Base-by-base conservation (phyloP, 2,797 vertebrate genomes). In the Garrulus glandarius region DNA sequence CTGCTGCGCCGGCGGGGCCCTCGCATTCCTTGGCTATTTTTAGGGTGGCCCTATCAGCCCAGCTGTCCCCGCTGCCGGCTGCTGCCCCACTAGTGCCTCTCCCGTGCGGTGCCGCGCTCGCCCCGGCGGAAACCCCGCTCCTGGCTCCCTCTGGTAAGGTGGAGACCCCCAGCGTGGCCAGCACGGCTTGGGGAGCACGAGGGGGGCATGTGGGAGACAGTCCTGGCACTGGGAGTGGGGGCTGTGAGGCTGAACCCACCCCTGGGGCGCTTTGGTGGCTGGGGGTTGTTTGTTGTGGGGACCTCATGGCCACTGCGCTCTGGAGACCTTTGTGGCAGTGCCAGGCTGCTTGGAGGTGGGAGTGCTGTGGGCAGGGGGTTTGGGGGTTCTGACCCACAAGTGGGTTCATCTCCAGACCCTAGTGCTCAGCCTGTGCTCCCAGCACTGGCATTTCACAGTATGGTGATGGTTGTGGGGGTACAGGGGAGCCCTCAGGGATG, bases 21-120 rank as follows among this genome's bases (percentile, higher is more conserved):
- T 97, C 80, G 84, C 98, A 98, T 98, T 98, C 97, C 95, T 97
- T 6, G 60, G 97, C 98, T 99, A 99, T 99, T 99, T 99, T 99
- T 99, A 99, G 98, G 97, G 94, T 80, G 90, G 69, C 96, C 92
- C 36, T 98, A 98, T 99, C 98, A 96, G 97, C 97, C 98, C 99
- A 99, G 99, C 99, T 99, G 99, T 99, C 98, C 93, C 97, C 65
- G 63, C 96, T 46, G 95, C 92, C 91, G 89, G 63, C 93, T 81
- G 96, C 96, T 47, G 36, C 91, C 92, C 86, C 60, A 13, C 6
- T 5, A 11, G 63, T 59, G 92, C 95, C 87, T 95, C 90, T 94
- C 59, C 82, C 30, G 65, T 20, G 15, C 44, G 13, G 80, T 21
- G 52, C 88, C 19, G 15, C 5, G 53, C 82, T 95, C 61, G 49